phyloP scores from a whole-genome alignment of 1,140 invertebrate genomes.

The Drosophila pachea region DNA sequence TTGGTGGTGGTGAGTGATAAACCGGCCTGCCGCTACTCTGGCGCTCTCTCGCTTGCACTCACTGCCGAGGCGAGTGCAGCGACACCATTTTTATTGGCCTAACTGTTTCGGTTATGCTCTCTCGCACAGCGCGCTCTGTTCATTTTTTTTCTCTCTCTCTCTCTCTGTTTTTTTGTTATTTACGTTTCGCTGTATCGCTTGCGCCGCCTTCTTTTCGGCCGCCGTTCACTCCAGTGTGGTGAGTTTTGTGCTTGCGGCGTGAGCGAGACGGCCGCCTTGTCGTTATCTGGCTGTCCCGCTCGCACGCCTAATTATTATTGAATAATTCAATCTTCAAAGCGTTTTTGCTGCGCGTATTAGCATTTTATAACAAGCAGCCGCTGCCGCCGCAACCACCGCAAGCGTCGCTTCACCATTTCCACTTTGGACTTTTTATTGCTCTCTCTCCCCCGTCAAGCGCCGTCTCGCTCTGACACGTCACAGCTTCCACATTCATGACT shows the following conservation, averaged over 20 bases:
- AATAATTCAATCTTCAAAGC: slow-evolving; percentile 76
- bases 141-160: slow-evolving; percentile 16
- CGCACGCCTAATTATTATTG: slow-evolving; percentile 76
- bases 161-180: slow-evolving; percentile 28
- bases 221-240: slow-evolving; percentile 67
- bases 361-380: slow-evolving; percentile 75
- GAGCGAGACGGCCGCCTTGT: slow-evolving; percentile 28
- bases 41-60: slow-evolving; percentile 40
- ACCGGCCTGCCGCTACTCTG: slow-evolving; percentile 38
- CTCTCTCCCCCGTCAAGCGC: slow-evolving; percentile 23
- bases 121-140: slow-evolving; percentile 22
- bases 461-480: slow-evolving; percentile 57
- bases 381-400: slow-evolving; percentile 36
- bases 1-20: slow-evolving; percentile 57
- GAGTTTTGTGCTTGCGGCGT: slow-evolving; percentile 44
- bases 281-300: slow-evolving; percentile 31
- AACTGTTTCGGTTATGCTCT: slow-evolving; percentile 34
- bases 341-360: slow-evolving; percentile 76
- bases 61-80: slow-evolving; percentile 7
- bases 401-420: slow-evolving; percentile 57
- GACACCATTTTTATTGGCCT: slow-evolving; percentile 75
- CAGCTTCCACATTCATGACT: slow-evolving; percentile 64
- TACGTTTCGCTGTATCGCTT: slow-evolving; percentile 46
- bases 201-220: slow-evolving; percentile 69
- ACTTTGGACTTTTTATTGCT: slow-evolving; percentile 50